Percentiles rank a stretch among this genome's conserved stretches.
These are phyloP conservation scores for Lagopus muta DNA, from an alignment of 2,113 vertebrate genomes.

Conservation along the genomic window DNA sequence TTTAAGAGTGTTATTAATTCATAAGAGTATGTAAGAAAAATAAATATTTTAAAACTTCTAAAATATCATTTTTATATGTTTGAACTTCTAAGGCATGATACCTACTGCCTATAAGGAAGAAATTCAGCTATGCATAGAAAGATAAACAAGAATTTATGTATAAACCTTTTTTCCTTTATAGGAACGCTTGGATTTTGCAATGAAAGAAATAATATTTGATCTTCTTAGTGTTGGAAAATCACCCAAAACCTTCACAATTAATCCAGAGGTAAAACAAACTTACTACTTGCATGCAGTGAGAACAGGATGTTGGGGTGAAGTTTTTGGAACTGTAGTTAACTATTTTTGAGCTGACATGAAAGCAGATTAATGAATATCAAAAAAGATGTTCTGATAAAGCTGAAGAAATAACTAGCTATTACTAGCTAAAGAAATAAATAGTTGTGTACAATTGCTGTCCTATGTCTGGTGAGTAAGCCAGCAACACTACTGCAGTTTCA, in stretches of 20 bases:
- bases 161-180: constrained; percentile 52
- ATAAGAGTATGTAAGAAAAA: neutral
- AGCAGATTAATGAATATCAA: neutral
- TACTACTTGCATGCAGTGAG: neutral
- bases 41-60: rapidly evolving
- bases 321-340: neutral
- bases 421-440: neutral
- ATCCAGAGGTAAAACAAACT: constrained; percentile 90
- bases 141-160: neutral
- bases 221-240: constrained; percentile 98
- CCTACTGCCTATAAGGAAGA: neutral
- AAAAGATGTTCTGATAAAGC: neutral
- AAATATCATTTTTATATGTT: neutral
- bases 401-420: neutral
- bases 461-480: neutral
- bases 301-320: neutral
- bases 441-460: neutral
- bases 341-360: neutral
- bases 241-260: constrained; percentile 98
- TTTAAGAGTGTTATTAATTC: neutral
- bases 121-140: neutral
- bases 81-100: neutral
- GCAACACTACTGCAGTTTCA: neutral
- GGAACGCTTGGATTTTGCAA: constrained; percentile 99
- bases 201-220: constrained; percentile 99